phyloP scores from a whole-genome alignment of 2,888 invertebrate genomes.

The Eupithecia vulgata region DNA sequence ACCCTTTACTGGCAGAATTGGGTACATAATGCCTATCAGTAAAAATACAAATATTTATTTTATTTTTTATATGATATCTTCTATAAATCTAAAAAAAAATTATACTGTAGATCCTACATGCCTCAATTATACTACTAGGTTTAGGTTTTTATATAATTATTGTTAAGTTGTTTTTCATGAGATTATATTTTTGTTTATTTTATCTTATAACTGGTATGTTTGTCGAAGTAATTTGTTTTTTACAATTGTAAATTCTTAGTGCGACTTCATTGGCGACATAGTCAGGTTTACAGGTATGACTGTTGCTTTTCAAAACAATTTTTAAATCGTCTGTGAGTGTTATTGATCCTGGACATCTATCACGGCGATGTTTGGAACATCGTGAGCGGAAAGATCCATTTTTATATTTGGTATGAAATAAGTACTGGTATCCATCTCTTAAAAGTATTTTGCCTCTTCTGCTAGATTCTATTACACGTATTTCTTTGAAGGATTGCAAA shows the following conservation, averaged over 20 bases:
- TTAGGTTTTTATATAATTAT: background rate
- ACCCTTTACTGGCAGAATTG: background rate
- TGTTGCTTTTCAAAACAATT: background rate
- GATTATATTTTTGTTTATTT: too few relatives aligned
- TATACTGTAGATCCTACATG: background rate
- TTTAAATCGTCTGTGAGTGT: constrained; percentile 1
- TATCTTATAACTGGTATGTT: background rate
- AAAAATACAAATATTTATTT: background rate
- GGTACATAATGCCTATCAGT: background rate
- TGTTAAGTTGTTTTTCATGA: background rate
- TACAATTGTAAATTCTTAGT: background rate
- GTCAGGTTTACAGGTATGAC: constrained; percentile 1
- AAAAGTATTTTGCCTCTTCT: constrained; percentile 10
- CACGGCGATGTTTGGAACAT: constrained; percentile 8
- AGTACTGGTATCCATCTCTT: constrained; percentile 16
- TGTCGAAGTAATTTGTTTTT: background rate
- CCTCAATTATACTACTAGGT: background rate
- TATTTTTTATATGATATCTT: background rate
- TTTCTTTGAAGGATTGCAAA: background rate
- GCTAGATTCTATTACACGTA: constrained; percentile 7
- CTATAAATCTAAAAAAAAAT: too few relatives aligned
- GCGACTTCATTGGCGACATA: constrained; percentile 14
- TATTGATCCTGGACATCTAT: constrained; percentile 1
- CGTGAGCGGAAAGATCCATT: background rate
- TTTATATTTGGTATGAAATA: constrained; percentile 7